Evolutionary conservation across 2,113 vertebrate genomes (phyloP), one percentile per base, ranked within the genome.

Genomic region (Takifugu bimaculatus): DNA sequence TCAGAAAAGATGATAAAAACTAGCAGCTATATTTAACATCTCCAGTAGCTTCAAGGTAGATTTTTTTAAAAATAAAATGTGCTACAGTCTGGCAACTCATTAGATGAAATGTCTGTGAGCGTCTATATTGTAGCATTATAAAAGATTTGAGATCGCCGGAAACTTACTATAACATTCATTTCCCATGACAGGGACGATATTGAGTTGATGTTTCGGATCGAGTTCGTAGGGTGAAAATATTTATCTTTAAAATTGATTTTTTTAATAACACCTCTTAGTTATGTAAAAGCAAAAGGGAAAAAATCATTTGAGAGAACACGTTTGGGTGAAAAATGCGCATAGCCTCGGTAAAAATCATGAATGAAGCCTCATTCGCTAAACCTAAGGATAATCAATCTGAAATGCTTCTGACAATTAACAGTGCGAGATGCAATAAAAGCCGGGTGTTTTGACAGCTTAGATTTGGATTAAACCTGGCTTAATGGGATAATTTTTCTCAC

Each of bases 401-500:
- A 94, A 93, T 91, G 91, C 93, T 95, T 96, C 94, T 96, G 94
- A 96, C 92, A 95, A 94, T 94, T 94, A 96, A 93, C 91, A 92
- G 89, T 89, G 87, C 77, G 77, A 87, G 91, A 92, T 92, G 91
- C 86, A 93, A 89, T 89, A 91, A 90, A 91, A 90, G 85, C 89
- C 71, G 87, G 74, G 88, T 91, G 93, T 94, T 96, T 95, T 96
- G 94, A 95, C 95, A 96, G 90, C 70, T 93, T 90, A 92, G 92
- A 93, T 95, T 94, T 96, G 94, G 93, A 96, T 95, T 94, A 94
- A 94, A 95, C 91, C 91, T 88, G 77, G 56, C 62, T 91, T 97
- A 95, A 97, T 96, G 93, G 92, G 93, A 94, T 96, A 83, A 94
- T 98, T 97, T 96, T 94, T 96, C 94, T 94, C 91, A 88, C 89